A percentile compares a stretch with the other conserved stretches of the same genome.
Conservation (phyloP, 2,888 invertebrate genomes). For the Corythucha ciliata region DNA sequence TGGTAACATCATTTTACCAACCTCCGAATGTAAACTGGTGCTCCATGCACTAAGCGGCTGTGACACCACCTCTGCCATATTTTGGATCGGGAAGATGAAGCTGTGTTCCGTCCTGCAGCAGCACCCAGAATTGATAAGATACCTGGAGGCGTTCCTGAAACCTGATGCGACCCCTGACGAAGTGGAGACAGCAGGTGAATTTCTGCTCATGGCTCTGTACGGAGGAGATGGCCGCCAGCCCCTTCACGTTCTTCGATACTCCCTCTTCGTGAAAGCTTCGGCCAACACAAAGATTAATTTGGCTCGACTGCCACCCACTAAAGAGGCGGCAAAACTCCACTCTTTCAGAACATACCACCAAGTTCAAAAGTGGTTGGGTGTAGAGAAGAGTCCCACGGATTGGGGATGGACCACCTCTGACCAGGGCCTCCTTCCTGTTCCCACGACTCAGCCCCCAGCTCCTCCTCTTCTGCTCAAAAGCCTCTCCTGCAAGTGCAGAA, state of each 20-base stretch:
- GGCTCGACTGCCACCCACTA: not conserved
- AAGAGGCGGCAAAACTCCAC: not conserved
- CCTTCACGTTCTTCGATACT: slow-evolving; percentile 1
- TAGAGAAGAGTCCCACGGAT: not conserved
- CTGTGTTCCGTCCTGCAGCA: not conserved
- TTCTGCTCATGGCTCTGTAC: slow-evolving; percentile 1
- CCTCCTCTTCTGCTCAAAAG: not conserved
- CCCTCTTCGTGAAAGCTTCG: slow-evolving; percentile 2
- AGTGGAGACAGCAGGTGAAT: not conserved
- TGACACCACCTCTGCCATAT: slow-evolving; percentile 7
- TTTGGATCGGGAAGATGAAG: slow-evolving; percentile 9
- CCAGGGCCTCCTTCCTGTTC: not conserved
- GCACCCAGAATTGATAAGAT: not conserved
- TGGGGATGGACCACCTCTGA: slow-evolving; percentile 6
- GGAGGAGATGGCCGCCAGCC: not conserved
- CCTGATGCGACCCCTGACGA: slow-evolving; percentile 9
- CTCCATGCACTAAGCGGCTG: slow-evolving; percentile 10
- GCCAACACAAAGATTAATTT: not conserved
- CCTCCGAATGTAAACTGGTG: not conserved
- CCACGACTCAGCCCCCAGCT: slow-evolving; percentile 1
- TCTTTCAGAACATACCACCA: slow-evolving; percentile 5
- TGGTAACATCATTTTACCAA: not conserved
- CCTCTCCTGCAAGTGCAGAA: slow-evolving; percentile 9
- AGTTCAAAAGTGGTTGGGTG: slow-evolving; percentile 10
- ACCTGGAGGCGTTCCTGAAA: slow-evolving; percentile 7